These are phyloP conservation scores for Gisinianus flammeolus DNA, from an alignment of 2,888 invertebrate species.

Conservation along the genomic window DNA sequence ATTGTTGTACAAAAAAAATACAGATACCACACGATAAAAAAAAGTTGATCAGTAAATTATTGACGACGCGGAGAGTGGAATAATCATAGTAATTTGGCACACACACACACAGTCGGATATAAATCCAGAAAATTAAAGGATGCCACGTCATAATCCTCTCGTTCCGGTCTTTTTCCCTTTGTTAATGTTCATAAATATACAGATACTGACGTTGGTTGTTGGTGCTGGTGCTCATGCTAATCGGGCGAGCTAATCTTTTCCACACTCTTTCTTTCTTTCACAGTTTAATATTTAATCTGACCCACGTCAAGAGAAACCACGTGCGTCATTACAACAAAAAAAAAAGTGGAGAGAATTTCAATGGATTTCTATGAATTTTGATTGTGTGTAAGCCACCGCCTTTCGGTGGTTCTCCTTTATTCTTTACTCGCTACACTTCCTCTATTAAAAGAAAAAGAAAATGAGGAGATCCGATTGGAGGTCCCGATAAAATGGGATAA, in stretches of 20 bases:
- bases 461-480: not conserved
- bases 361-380: not conserved
- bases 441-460: not conserved
- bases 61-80: not conserved
- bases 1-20: not conserved
- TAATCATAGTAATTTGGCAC: not conserved
- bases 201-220: not conserved
- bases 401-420: not conserved
- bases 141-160: conserved; percentile 5
- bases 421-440: not conserved
- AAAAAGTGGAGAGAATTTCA: not conserved
- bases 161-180: not conserved
- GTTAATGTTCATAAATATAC: not conserved
- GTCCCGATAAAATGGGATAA: not conserved
- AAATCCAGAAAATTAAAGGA: conserved; percentile 29
- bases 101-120: not conserved
- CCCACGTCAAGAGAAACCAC: conserved; percentile 8
- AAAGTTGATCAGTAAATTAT: not conserved
- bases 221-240: not conserved
- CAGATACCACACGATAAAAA: not conserved
- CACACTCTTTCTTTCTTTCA: not conserved
- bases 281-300: conserved; percentile 1
- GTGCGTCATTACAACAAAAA: conserved; percentile 18
- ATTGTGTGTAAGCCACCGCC: not conserved
- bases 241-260: not conserved